phyloP scores from a whole-genome alignment of 2,888 invertebrate species.

The Melinopterus prodromus region DNA sequence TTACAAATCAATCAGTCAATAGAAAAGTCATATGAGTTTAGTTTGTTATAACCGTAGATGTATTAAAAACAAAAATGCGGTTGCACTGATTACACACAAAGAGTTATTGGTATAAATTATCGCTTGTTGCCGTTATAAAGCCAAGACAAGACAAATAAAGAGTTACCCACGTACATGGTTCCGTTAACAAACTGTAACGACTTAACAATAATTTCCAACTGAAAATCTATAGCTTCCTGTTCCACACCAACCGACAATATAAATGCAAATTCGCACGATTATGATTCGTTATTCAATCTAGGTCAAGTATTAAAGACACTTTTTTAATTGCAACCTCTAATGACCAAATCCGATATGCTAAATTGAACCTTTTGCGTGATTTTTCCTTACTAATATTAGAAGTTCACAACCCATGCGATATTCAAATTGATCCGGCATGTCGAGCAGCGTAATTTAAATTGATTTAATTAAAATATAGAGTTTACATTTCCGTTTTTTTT shows the following conservation, averaged over 20 bases:
- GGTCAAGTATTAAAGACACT: conserved; percentile 4
- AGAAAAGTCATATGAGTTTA: no score
- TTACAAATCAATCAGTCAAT: no score
- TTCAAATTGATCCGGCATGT: neutral
- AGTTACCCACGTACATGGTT: neutral
- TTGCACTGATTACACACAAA: no score
- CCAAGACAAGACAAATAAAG: no score
- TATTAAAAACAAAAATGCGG: neutral
- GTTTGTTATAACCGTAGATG: neutral
- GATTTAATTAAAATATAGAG: neutral
- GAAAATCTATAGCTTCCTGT: neutral
- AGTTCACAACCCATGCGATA: neutral
- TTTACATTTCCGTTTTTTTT: neutral
- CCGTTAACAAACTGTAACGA: neutral
- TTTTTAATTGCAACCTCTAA: neutral
- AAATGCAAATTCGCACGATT: neutral
- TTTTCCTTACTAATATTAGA: neutral
- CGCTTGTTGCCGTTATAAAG: no score
- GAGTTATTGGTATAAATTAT: no score
- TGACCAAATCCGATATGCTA: neutral
- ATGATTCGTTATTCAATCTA: neutral
- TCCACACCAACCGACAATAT: neutral
- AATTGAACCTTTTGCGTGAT: neutral
- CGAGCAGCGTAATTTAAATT: neutral
- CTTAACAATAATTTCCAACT: neutral